Base-by-base conservation (phyloP, 2,888 invertebrate species). In the Philonicus albiceps region DNA sequence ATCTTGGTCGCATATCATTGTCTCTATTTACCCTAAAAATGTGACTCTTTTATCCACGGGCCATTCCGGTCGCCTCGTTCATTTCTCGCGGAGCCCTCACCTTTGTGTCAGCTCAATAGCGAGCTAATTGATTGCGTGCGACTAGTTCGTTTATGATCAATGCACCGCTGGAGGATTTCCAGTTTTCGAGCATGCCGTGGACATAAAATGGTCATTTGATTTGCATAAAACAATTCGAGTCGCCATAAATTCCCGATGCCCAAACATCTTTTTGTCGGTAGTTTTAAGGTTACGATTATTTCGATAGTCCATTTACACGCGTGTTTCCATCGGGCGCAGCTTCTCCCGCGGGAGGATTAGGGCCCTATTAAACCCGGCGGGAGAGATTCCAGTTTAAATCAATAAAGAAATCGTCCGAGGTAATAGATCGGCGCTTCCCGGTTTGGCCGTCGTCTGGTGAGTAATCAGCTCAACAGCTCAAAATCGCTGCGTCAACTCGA, bases 221-320 rank as follows among this genome's bases (percentile, higher is more conserved):
- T 83, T 83, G 64, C 83, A 83, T 83, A 83, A 64, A 43, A 72
- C 83, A 83, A 83, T 83, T 83, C 83, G 31, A 83, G 83, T 83
- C 72, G 22, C 30, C 64, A 64, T 83, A 83, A 83, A 83, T 83
- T 83, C 31, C 37, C 83, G 64, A 55, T 83, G 83, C 31, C 83
- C 64, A 83, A 83, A 83, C 83, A 83, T 72, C 64, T 83, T 83
- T 83, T 83, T 83, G 83, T 83, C 83, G 83, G 83, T 64, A 83
- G 83, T 83, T 55, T 83, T 83, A 34, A 34, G 83, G 40, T 37
- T 83, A 83, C 37, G 72, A 64, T 83, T 83, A 53, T 80, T 49
- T 53, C 49, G 80, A 53, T 53, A 53, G 80, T 27, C 80, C 80
- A 53, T 80, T 80, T 53, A 78, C 40, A 40, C n/a, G 80, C 53